A percentile compares a stretch with the other conserved stretches of the same genome.
phyloP scores from a whole-genome alignment of 2,113 vertebrate genomes.

The Nothoprocta perdicaria region DNA sequence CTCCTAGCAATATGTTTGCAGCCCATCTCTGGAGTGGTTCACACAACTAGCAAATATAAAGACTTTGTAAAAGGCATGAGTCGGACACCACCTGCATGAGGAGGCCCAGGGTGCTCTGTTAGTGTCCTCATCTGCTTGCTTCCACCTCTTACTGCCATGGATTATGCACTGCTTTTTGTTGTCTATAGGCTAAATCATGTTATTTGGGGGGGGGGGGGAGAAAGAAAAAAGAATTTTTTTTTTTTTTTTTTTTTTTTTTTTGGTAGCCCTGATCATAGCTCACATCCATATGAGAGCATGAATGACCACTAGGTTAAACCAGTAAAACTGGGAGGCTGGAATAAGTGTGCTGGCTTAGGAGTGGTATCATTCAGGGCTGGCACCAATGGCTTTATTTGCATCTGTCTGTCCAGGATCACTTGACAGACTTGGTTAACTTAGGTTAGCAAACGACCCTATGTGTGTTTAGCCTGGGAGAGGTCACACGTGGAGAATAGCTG shows the following conservation, averaged over 20 bases:
- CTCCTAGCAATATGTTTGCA: background rate
- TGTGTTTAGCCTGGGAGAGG: constrained; percentile 52
- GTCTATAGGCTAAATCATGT: background rate
- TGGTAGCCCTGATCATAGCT: background rate
- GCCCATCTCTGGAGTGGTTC: background rate
- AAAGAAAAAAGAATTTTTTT: background rate
- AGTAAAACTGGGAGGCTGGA: background rate
- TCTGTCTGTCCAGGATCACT: constrained; percentile 44
- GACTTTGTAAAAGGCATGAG: background rate
- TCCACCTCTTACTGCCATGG: background rate
- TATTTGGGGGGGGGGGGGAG: too few species aligned
- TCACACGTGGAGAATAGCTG: constrained; percentile 56
- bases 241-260: too few species aligned
- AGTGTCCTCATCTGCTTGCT: background rate
- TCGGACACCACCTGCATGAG: background rate
- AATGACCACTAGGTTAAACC: background rate
- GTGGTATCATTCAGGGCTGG: background rate
- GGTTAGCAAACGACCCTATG: constrained; percentile 56
- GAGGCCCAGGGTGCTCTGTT: background rate
- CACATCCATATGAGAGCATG: background rate
- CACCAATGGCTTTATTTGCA: constrained; percentile 38
- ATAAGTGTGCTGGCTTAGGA: background rate
- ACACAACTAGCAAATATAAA: background rate
- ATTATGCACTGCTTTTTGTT: background rate
- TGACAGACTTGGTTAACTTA: constrained; percentile 39